phyloP scores from a whole-genome alignment of 2,888 invertebrate genomes.

The Diadegma fenestrale region DNA sequence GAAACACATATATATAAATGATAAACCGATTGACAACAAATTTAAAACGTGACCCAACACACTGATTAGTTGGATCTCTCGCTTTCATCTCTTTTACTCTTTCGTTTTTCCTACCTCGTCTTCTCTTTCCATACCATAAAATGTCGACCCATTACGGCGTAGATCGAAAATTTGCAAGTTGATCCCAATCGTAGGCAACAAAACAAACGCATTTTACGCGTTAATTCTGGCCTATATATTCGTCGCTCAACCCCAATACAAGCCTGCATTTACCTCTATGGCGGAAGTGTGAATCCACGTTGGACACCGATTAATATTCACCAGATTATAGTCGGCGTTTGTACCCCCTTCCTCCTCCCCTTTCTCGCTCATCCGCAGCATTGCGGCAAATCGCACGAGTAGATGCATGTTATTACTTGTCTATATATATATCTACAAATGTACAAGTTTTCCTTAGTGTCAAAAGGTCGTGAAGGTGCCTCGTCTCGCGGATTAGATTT shows the following conservation, averaged over 20 bases:
- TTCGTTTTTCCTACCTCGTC: not conserved
- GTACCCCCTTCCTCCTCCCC: not conserved
- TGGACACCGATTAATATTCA: slow-evolving; percentile 77
- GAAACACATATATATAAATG: not conserved
- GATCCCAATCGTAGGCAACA: slow-evolving; percentile 23
- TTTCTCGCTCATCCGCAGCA: not conserved
- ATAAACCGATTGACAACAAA: not conserved
- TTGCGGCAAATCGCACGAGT: slow-evolving; percentile 27
- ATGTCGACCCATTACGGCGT: slow-evolving; percentile 7
- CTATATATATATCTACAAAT: not conserved
- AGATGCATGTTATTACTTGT: not conserved
- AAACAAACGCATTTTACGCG: slow-evolving; percentile 33
- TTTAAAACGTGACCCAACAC: not conserved
- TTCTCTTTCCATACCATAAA: not conserved
- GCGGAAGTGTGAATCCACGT: slow-evolving; percentile 70
- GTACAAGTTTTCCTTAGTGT: not conserved
- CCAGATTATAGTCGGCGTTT: slow-evolving; percentile 55
- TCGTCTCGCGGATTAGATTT: not conserved
- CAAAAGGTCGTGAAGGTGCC: not conserved
- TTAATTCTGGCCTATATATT: slow-evolving; percentile 45
- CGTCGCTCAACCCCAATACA: slow-evolving; percentile 45
- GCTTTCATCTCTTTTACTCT: not conserved
- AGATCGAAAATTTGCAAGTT: not conserved
- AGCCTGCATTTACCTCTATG: slow-evolving; percentile 69
- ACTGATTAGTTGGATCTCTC: not conserved